phyloP scores from a whole-genome alignment of 2,888 invertebrate species.

The Drosophila niveifrons region DNA sequence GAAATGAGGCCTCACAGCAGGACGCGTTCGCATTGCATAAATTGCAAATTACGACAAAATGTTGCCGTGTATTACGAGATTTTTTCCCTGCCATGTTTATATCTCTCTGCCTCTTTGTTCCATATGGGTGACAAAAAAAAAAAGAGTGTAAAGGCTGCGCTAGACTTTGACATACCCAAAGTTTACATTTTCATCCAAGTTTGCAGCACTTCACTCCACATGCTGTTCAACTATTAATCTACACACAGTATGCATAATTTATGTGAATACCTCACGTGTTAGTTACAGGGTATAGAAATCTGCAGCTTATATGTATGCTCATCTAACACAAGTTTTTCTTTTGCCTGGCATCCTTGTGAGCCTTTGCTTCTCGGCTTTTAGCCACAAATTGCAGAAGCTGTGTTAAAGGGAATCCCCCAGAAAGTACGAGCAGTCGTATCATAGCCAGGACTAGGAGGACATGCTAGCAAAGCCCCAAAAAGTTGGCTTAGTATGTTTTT shows the following conservation, averaged over 20 bases:
- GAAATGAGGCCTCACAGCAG: constrained; percentile 48
- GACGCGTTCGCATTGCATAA: constrained; percentile 55
- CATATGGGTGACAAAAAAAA: background rate
- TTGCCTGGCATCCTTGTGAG: constrained; percentile 20
- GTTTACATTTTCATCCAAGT: background rate
- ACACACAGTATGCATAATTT: background rate
- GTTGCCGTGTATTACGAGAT: constrained; percentile 29
- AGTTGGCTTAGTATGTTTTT: constrained; percentile 30
- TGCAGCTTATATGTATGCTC: constrained; percentile 16
- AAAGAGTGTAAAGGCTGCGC: background rate
- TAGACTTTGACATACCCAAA: background rate
- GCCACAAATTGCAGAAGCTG: constrained; percentile 50
- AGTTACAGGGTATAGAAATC: constrained; percentile 12
- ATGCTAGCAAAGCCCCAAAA: constrained; percentile 16
- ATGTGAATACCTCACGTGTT: background rate
- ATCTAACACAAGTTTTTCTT: background rate
- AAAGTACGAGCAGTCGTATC: constrained; percentile 6
- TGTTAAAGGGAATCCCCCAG: background rate
- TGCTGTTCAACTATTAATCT: background rate
- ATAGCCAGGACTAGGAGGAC: constrained; percentile 5
- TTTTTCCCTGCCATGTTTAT: constrained; percentile 27
- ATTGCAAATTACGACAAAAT: constrained; percentile 57
- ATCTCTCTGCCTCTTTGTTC: constrained; percentile 16
- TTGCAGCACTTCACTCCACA: background rate
- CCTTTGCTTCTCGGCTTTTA: constrained; percentile 25